Conservation (phyloP, 1,140 invertebrate species). For the Cotesia glomerata region DNA sequence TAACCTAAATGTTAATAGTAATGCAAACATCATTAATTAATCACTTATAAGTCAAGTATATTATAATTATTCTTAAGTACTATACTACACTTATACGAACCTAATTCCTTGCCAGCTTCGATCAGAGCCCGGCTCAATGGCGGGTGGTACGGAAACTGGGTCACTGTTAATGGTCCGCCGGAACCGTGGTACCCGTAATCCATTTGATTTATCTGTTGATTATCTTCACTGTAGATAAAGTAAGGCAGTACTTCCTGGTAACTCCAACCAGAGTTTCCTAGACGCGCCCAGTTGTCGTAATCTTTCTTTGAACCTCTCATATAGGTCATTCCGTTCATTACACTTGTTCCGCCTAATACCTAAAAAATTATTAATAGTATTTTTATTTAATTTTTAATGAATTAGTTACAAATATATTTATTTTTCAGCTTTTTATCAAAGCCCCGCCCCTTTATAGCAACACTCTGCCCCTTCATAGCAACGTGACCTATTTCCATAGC, state of each 20-base stretch:
- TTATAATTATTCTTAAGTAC: background rate
- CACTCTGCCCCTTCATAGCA: too few species aligned
- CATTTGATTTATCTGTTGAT: constrained; percentile 75
- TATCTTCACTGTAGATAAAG: constrained; percentile 87
- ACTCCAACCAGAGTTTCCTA: constrained; percentile 88
- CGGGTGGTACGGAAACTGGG: constrained; percentile 85
- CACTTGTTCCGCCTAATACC: constrained; percentile 90
- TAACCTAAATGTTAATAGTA: constrained; percentile 74
- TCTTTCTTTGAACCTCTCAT: constrained; percentile 89
- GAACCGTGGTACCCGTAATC: constrained; percentile 78
- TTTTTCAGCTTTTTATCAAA: too few species aligned
- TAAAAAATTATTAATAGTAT: constrained; percentile 40
- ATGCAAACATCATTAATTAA: background rate
- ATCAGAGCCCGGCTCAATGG: constrained; percentile 83
- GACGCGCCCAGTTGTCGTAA: constrained; percentile 87
- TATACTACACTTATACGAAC: constrained; percentile 50
- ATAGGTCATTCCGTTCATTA: constrained; percentile 97
- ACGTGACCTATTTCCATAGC: too few species aligned
- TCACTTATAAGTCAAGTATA: background rate
- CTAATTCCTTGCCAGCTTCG: constrained; percentile 81
- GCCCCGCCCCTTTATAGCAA: too few species aligned
- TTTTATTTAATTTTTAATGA: too few species aligned
- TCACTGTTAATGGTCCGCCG: constrained; percentile 80
- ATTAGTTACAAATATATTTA: too few species aligned
- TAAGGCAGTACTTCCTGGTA: constrained; percentile 88